Evolutionary conservation across 2,113 vertebrate genomes (phyloP), one percentile per base, ranked within the genome.

Genomic region (Vulpes lagopus): DNA sequence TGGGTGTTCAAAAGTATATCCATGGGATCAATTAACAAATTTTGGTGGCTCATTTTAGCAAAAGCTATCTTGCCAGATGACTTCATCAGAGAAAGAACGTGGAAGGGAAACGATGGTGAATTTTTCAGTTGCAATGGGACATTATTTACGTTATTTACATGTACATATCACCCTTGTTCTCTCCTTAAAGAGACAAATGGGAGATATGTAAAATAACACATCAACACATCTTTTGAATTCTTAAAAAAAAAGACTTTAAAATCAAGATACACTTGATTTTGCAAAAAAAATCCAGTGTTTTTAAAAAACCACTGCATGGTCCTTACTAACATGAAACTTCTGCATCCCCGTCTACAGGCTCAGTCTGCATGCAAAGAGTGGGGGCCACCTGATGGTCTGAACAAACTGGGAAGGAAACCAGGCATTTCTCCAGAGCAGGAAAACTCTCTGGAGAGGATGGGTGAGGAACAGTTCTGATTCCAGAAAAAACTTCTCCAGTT

Each of bases 251-350:
- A 49, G 38, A 27, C 15, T 59, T 43, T 16, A 53, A 87, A 92
- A 85, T 85, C 57, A 95, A 89, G 12, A 20, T 43, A 14, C 30
- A 35, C 4, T 20, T 91, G 76, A 53, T 20, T 85, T 95, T 76
- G 5, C 15, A 60, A 84, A 92, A 92, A 86, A 43, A 9, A 73
- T 71, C 7, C 38, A 78, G 38, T 12, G 32, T 82, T 49, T 81
- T 64, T 84, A 11, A n/a, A 9, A 79, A 96, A 32, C 2, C 35
- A 60, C 23, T 32, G 3, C 8, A 3, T 9, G 12, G 4, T 19
- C 16, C 89, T 32, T 15, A 3, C 35, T 71, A 74, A 25, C 30
- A 23, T 4, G 49, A 1, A 7, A 17, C 7, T 23, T 62, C 7
- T 3, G 9, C 32, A 17, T 43, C 53, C 43, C 3, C 1, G 16